phyloP scores from a whole-genome alignment of 2,113 vertebrate genomes.

The Pseudopipra pipra region DNA sequence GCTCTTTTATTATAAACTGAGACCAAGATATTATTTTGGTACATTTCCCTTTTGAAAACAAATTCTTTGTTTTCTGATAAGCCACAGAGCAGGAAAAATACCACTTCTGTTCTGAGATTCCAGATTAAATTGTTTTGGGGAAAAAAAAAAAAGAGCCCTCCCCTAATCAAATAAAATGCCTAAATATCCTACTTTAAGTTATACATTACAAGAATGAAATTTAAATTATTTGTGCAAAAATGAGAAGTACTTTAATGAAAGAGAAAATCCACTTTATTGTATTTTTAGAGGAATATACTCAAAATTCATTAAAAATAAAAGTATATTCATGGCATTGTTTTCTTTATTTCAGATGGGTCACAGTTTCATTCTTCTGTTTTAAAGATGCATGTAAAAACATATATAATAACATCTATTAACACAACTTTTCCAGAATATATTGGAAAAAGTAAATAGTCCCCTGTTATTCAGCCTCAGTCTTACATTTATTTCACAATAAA shows the following conservation, averaged over 20 bases:
- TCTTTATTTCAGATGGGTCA: neutral
- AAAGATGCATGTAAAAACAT: neutral
- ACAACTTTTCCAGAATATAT: neutral
- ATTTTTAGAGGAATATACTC: neutral
- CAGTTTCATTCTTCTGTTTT: neutral
- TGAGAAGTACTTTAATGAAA: neutral
- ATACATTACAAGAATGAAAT: neutral
- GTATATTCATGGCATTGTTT: neutral
- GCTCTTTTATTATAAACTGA: neutral
- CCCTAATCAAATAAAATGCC: neutral
- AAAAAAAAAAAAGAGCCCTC: neutral
- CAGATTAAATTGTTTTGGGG: neutral
- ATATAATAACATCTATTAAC: neutral
- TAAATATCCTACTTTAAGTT: neutral
- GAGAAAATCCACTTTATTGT: neutral
- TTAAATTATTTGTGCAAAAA: neutral
- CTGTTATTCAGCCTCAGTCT: neutral
- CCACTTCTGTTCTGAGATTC: neutral
- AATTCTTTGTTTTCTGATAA: slow-evolving; percentile 1
- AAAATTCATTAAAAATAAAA: neutral
- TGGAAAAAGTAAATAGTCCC: neutral
- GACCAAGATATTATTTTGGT: neutral
- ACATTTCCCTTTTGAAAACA: neutral
- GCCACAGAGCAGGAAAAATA: neutral
- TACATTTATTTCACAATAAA: neutral